phyloP scores from a whole-genome alignment of 2,888 invertebrate species.

The Mayetiola destructor region DNA sequence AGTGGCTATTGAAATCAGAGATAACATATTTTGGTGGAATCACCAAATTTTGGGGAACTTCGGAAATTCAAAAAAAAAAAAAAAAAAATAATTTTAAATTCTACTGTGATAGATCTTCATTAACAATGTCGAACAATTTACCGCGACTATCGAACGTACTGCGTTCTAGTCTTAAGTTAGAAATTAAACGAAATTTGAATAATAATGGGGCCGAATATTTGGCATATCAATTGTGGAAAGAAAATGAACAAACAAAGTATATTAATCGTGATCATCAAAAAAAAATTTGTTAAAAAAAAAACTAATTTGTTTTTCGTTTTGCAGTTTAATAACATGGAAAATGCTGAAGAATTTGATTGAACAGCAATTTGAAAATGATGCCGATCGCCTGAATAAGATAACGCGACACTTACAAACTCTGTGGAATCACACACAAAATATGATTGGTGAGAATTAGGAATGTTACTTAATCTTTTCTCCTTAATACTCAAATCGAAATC shows the following conservation, averaged over 20 bases:
- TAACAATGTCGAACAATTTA: not conserved
- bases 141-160: slow-evolving; percentile 52
- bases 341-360: slow-evolving; percentile 37
- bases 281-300: not conserved
- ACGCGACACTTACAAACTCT: slow-evolving; percentile 31
- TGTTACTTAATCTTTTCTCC: slow-evolving; percentile 20
- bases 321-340: slow-evolving; percentile 38
- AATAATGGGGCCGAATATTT: no score
- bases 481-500: no score
- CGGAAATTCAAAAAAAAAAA: no score
- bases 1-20: no score
- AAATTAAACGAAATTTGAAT: slow-evolving; percentile 28
- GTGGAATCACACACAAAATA: slow-evolving; percentile 32
- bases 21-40: no score
- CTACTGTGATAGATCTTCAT: no score
- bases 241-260: slow-evolving; percentile 21
- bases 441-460: slow-evolving; percentile 32
- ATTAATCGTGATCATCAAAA: not conserved
- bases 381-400: slow-evolving; percentile 20
- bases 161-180: slow-evolving; percentile 45
- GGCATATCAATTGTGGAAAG: slow-evolving; percentile 18
- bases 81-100: no score
- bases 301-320: slow-evolving; percentile 18
- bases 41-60: no score
- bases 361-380: slow-evolving; percentile 30